These are phyloP conservation scores for Astyanax mexicanus DNA, from an alignment of 2,797 vertebrate species.

Conservation along the genomic window DNA sequence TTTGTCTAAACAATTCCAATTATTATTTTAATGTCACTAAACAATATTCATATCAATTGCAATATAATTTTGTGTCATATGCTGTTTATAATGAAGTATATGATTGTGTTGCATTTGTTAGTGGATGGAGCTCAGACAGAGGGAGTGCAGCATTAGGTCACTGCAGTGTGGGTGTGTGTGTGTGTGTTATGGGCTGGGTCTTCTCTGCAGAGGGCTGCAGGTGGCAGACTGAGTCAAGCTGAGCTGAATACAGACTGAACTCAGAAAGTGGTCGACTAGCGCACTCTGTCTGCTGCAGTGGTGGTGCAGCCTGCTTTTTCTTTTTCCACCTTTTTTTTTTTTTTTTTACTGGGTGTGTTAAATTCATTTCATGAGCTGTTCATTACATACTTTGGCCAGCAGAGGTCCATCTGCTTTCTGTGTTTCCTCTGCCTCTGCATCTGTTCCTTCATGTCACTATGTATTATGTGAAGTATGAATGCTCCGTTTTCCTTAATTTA, in stretches of 20 bases:
- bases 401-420: slow-evolving; percentile 29
- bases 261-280: slow-evolving; percentile 44
- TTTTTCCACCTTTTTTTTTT: no score
- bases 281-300: slow-evolving; percentile 57
- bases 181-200: slow-evolving; percentile 29
- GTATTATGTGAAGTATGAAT: slow-evolving; percentile 24
- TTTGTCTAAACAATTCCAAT: no score
- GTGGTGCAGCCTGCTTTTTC: neutral
- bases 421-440: slow-evolving; percentile 1
- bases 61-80: no score
- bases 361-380: neutral
- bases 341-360: neutral
- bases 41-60: no score
- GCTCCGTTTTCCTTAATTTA: neutral
- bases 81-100: no score
- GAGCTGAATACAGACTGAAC: slow-evolving; percentile 30
- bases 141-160: neutral
- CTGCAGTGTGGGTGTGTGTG: slow-evolving; percentile 45
- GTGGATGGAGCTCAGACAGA: neutral
- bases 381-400: slow-evolving; percentile 30
- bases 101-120: no score
- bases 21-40: no score
- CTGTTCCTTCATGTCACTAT: slow-evolving; percentile 23
- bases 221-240: slow-evolving; percentile 52
- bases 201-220: slow-evolving; percentile 55